These are phyloP conservation scores for Schizopygopsis pylzovi DNA, from an alignment of 2,797 vertebrate species.

Conservation along the genomic window DNA sequence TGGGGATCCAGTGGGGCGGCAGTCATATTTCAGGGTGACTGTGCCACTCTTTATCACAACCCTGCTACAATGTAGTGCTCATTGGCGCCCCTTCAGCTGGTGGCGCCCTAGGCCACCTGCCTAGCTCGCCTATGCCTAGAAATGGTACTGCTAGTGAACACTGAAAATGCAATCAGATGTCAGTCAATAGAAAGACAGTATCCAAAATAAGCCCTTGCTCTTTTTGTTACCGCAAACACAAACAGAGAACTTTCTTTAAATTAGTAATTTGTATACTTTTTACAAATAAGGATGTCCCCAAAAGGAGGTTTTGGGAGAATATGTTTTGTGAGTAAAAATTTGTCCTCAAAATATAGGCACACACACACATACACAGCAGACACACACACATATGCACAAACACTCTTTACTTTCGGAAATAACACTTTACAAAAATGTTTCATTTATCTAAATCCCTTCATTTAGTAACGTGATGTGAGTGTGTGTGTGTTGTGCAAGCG, in stretches of 20 bases:
- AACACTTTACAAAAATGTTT: background rate
- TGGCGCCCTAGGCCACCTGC: too few relatives aligned
- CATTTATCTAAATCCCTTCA: conserved; percentile 30
- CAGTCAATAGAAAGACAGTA: background rate
- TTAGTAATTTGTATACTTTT: background rate
- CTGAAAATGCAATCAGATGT: background rate
- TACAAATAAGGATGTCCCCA: background rate
- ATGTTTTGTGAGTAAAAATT: background rate
- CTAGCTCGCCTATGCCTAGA: too few relatives aligned
- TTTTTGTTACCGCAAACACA: background rate
- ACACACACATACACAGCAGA: background rate
- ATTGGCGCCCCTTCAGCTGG: too few relatives aligned
- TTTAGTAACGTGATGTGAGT: conserved; percentile 15
- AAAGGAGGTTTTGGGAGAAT: background rate
- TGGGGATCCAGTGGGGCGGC: too few relatives aligned
- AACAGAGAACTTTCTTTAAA: background rate
- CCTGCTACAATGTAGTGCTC: too few relatives aligned
- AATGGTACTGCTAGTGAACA: background rate
- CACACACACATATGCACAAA: background rate
- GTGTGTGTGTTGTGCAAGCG: background rate
- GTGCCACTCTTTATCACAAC: too few relatives aligned
- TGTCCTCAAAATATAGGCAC: background rate
- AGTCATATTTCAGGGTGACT: too few relatives aligned
- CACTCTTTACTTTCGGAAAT: background rate
- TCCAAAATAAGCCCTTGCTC: background rate